Conservation (phyloP, 2,113 vertebrate species). For the Phalacrocorax aristotelis region DNA sequence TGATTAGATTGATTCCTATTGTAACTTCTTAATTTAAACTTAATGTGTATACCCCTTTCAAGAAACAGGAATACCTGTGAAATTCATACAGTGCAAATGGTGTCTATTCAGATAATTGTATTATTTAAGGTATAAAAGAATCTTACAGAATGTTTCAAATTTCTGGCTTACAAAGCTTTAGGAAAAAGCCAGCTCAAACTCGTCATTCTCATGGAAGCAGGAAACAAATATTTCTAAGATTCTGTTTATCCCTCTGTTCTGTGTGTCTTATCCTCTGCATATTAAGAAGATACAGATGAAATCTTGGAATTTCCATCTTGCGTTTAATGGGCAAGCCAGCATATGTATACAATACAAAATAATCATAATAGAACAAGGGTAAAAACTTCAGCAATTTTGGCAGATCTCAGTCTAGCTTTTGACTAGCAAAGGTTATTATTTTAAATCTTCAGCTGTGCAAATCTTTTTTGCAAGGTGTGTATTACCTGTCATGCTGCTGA, state of each 20-base stretch:
- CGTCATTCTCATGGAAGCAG: background rate
- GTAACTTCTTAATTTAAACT: background rate
- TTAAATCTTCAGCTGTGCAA: background rate
- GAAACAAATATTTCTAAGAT: background rate
- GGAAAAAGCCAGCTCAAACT: background rate
- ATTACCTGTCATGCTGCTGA: background rate
- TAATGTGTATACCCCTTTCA: background rate
- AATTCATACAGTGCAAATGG: background rate
- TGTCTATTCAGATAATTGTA: background rate
- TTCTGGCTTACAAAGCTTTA: background rate
- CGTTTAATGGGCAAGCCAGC: background rate
- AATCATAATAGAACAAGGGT: background rate
- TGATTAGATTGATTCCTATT: background rate
- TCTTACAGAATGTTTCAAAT: background rate
- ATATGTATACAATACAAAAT: background rate
- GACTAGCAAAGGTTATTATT: background rate
- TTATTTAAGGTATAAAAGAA: background rate
- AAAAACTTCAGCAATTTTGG: background rate
- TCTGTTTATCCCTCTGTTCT: background rate
- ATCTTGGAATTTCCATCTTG: background rate
- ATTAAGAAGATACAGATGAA: background rate
- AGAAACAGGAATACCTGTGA: background rate
- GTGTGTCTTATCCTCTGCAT: background rate
- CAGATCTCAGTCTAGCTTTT: background rate
- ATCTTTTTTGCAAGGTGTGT: background rate